Evolutionary conservation across 64 coral and sea anemone species (phyloP), one percentile per base, ranked within the genome.

Genomic region (Dendrophyllia cribrosa): DNA sequence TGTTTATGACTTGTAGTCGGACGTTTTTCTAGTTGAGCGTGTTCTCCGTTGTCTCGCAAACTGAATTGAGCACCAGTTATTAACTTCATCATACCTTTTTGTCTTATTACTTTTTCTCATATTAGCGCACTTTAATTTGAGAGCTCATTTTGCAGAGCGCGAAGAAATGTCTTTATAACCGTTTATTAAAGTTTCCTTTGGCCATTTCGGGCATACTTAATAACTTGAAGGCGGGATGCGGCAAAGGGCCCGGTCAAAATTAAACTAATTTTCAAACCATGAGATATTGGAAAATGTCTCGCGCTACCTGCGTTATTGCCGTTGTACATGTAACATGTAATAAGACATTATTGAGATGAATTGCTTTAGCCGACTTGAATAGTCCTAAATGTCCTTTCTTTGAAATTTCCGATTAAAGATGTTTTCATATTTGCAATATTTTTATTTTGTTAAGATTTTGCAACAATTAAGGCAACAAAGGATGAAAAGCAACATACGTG

Each of bases 141-240:
- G 43, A 13, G 46, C 17, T 83, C 79, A 65, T 84, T 84, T 84
- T 68, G 43, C 20, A 12, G 10, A 51, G 46, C 62, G 80, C 80
- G 20, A 45, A 68, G 46, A n/a, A 46, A 84, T 51, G 43, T 49
- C 46, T 66, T 22, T 67, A 45, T 65, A 52, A 63, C 43, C 20
- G 0, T 67, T 84, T 67, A 84, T 84, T 84, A 84, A 84, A 84
- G 80, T 84, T 84, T 84, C 80, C 47, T 67, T 47, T 14, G 62
- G 80, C 62, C 43, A 84, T 84, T 84, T 84, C 80, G 80, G 80
- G 44, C 80, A 84, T 84, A 52, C 62, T 67, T 67, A 84, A 84
- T 84, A 62, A 84, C 17, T 17, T 66, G 61, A 51, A 84, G 63
- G 80, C 60, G 60, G 80, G 60, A 7, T 50, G 63, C 7, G 60